These are phyloP conservation scores for Pemphigus obesinymphae DNA, from an alignment of 1,140 invertebrate genomes.

Conservation along the genomic window DNA sequence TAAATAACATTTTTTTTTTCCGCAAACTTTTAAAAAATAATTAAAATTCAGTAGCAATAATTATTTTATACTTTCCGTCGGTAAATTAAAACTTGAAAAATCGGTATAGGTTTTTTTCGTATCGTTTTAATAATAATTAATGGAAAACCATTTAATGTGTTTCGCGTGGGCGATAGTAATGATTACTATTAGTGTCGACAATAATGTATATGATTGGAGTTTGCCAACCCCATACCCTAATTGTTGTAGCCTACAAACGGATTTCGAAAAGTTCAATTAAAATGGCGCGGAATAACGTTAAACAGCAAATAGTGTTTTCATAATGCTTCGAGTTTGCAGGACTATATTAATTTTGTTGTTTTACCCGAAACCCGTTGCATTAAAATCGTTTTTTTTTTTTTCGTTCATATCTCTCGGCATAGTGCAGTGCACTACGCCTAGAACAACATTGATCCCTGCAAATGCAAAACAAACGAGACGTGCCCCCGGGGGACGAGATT, in stretches of 20 bases:
- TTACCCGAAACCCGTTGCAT: neutral
- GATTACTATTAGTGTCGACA: neutral
- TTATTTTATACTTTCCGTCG: too few species aligned
- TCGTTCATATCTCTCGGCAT: neutral
- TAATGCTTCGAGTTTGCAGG: neutral
- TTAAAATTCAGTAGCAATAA: too few species aligned
- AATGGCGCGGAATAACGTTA: neutral
- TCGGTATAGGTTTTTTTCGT: neutral
- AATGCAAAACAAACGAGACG: neutral
- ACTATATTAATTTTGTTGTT: neutral
- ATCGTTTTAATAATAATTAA: neutral
- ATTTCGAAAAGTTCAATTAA: neutral
- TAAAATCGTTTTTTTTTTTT: neutral
- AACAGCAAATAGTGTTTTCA: neutral
- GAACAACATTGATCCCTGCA: conserved; percentile 7
- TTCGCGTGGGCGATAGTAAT: neutral
- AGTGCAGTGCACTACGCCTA: too few species aligned
- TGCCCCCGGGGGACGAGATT: neutral
- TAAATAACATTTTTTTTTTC: too few species aligned
- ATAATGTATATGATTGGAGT: neutral
- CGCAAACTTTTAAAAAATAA: too few species aligned
- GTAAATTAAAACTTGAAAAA: too few species aligned
- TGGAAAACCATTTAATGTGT: neutral
- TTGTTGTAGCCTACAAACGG: neutral
- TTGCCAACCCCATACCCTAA: too few species aligned